Evolutionary conservation across 2,888 invertebrate species (phyloP), one percentile per base, ranked within the genome.

Genomic region (Ischnus inquisitorius): DNA sequence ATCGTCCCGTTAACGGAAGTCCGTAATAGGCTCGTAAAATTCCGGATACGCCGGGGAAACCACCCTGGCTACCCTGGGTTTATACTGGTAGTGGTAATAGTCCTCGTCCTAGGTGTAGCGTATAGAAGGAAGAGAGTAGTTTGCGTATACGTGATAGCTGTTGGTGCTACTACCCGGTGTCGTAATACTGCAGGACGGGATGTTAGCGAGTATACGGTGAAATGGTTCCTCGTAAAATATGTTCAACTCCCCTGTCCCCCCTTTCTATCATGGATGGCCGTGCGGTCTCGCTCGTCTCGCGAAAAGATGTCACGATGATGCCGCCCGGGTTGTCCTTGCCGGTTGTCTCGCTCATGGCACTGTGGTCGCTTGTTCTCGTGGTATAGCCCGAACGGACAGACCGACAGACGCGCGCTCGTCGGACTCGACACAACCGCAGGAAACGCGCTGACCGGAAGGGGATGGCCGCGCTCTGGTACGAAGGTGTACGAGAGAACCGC

Each of bases 21-120:
- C 87, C 88, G 88, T 88, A 88, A 90, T 87, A 88, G 88, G 81
- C 87, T 88, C 88, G 87, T 90, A 90, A 90, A 90, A 87, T 85
- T 83, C 74, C 81, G 85, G 84, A 87, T 87, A 86, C 86, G 76
- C 84, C 83, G 67, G 82, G 65, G 82, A 75, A 85, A 86, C 83
- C 82, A 80, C 67, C 60, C 65, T 57, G 34, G 48, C 69, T 74
- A 71, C 71, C 71, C 60, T 60, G 28, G 28, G 46, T 75, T 64
- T 82, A 60, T 69, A 46, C 57, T 39, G 72, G 60, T 12, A 4
- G 60, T 60, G 43, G 57, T 43, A 48, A 60, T 80, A 67, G 80
- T 81, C 69, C 80, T 78, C 83, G 16, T 75, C 51, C 71, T 65
- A 28, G 68, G 22, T 12, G 48, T 43, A n/a, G 3, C 60, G 46